phyloP scores from a whole-genome alignment of 1,140 invertebrate species.

The Campoletis sonorensis region DNA sequence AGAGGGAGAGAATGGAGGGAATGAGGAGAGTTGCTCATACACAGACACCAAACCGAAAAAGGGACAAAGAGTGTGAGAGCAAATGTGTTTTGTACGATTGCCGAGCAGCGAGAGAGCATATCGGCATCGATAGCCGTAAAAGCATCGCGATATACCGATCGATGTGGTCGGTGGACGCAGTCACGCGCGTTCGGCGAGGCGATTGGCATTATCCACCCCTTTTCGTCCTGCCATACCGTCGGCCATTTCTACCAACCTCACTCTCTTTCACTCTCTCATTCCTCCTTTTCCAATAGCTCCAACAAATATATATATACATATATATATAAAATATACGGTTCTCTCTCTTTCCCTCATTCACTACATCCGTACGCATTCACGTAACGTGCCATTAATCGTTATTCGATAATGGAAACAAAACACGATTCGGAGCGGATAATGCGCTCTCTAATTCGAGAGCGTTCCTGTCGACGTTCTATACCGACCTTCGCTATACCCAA shows the following conservation, averaged over 20 bases:
- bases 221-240: background rate
- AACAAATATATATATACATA: background rate
- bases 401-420: conserved; percentile 64
- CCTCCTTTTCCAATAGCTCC: conserved; percentile 35
- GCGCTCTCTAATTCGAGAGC: conserved; percentile 53
- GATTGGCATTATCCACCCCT: conserved; percentile 42
- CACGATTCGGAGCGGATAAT: conserved; percentile 56
- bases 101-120: conserved; percentile 26
- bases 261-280: conserved; percentile 43
- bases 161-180: conserved; percentile 44
- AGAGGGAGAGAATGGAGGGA: background rate
- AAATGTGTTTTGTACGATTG: conserved; percentile 42
- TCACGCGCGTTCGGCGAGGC: conserved; percentile 43
- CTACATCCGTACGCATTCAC: conserved; percentile 12
- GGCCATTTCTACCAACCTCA: conserved; percentile 36
- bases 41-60: background rate
- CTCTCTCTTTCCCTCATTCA: conserved; percentile 24
- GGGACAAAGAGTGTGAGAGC: background rate
- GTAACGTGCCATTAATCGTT: conserved; percentile 62
- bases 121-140: conserved; percentile 45
- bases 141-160: conserved; percentile 43
- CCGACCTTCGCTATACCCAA: background rate
- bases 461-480: conserved; percentile 24
- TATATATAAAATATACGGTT: background rate
- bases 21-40: background rate